A percentile compares a stretch with the other conserved stretches of the same genome.
phyloP scores from a whole-genome alignment of 2,888 invertebrate species.

The Amblyteles armatorius region DNA sequence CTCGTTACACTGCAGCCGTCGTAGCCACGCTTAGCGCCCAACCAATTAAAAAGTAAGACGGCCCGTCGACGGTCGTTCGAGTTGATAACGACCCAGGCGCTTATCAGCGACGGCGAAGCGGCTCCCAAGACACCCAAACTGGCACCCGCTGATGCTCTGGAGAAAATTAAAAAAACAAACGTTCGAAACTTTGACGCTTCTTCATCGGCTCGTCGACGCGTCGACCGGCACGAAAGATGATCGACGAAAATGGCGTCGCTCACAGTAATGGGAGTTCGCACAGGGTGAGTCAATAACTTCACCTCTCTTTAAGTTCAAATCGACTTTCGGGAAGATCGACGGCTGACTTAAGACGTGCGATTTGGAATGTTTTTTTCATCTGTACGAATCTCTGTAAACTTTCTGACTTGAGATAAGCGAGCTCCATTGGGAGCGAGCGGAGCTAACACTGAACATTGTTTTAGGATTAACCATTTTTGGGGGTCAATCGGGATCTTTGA shows the following conservation, averaged over 20 bases:
- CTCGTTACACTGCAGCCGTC: not conserved
- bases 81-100: not conserved
- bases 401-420: too few relatives aligned
- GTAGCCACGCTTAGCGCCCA: not conserved
- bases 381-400: too few relatives aligned
- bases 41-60: not conserved
- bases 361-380: too few relatives aligned
- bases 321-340: not conserved
- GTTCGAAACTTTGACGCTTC: not conserved
- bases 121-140: not conserved
- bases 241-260: conserved; percentile 7
- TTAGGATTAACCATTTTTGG: too few relatives aligned
- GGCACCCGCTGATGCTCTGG: not conserved
- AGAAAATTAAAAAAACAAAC: not conserved
- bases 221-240: not conserved
- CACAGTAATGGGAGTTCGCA: not conserved
- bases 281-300: conserved; percentile 13
- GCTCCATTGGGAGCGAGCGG: too few relatives aligned
- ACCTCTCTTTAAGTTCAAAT: not conserved
- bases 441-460: too few relatives aligned
- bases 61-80: not conserved
- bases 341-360: not conserved
- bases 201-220: not conserved
- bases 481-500: too few relatives aligned
- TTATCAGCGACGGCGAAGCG: not conserved